Evolutionary conservation across 1,140 invertebrate species (phyloP), one percentile per base, ranked within the genome.

Genomic region (Caligus rogercresseyi): DNA sequence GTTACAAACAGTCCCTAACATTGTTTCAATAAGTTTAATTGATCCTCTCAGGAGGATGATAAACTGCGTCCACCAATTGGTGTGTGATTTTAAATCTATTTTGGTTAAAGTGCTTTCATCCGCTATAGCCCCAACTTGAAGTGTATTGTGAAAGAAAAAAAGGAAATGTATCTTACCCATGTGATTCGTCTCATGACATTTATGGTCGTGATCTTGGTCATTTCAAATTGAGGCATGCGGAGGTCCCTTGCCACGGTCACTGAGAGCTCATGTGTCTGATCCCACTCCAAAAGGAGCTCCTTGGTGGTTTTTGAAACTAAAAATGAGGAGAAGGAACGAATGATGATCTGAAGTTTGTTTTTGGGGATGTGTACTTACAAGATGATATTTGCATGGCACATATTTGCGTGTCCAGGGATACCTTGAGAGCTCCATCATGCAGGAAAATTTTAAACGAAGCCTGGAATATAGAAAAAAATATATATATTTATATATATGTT

Each of bases 351-450:
- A n/a, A n/a, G n/a, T n/a, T n/a, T n/a, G n/a, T n/a, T n/a, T n/a
- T n/a, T n/a, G n/a, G n/a, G n/a, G n/a, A n/a, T n/a, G n/a, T n/a
- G n/a, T 62, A 76, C 75, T 75, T 70, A 80, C 79, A 81, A 58
- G 77, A 78, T 1, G 80, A 75, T 18, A 81, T 75, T 67, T 80
- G 75, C 71, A 81, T 78, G n/a, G 75, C 78, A 68, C 79, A 81
- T 15, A 75, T 71, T 69, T 81, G 79, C 16, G 71, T 72, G 66
- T 81, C 79, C 53, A 81, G 67, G 79, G 79, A 69, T 79, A 80
- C 65, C 78, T 77, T 1, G 77, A 78, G 2, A 81, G 71, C 67
- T 81, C 78, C 76, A 80, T 79, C 79, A 81, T 81, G 68, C 79
- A 80, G 1, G 79, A 78, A 69, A 81, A 81, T 7, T 75, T 75